Conservation (phyloP, 35 echinoderm and acorn worm species). For the Heliocidaris erythrogramma region DNA sequence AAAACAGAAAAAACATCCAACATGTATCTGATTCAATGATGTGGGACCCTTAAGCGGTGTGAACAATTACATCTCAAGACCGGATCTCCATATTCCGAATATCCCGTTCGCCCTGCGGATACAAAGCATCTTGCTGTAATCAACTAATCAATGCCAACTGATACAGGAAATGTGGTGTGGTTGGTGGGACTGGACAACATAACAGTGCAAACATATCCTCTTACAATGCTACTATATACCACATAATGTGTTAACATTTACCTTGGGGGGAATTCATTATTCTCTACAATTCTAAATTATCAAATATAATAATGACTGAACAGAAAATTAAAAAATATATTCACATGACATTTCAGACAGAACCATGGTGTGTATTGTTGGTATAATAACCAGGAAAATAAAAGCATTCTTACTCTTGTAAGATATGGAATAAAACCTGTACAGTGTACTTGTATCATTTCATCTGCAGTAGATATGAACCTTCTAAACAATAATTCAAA, state of each 20-base stretch:
- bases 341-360: too few relatives aligned
- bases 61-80: not conserved
- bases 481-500: not conserved
- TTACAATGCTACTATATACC: not conserved
- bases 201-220: not conserved
- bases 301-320: too few relatives aligned
- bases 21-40: slow-evolving; percentile 11
- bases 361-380: too few relatives aligned
- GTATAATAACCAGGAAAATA: too few relatives aligned
- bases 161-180: not conserved
- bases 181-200: not conserved
- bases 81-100: not conserved
- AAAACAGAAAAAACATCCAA: not conserved
- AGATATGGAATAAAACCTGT: too few relatives aligned
- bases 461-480: not conserved
- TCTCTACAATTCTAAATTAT: too few relatives aligned
- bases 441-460: too few relatives aligned
- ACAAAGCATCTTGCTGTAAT: not conserved
- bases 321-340: too few relatives aligned
- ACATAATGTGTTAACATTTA: too few relatives aligned
- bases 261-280: too few relatives aligned
- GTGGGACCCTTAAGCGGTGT: not conserved
- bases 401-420: too few relatives aligned
- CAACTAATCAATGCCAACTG: slow-evolving; percentile 1
- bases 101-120: not conserved